Base-by-base conservation (phyloP, 2,888 invertebrate genomes). In the Philereme transversata region DNA sequence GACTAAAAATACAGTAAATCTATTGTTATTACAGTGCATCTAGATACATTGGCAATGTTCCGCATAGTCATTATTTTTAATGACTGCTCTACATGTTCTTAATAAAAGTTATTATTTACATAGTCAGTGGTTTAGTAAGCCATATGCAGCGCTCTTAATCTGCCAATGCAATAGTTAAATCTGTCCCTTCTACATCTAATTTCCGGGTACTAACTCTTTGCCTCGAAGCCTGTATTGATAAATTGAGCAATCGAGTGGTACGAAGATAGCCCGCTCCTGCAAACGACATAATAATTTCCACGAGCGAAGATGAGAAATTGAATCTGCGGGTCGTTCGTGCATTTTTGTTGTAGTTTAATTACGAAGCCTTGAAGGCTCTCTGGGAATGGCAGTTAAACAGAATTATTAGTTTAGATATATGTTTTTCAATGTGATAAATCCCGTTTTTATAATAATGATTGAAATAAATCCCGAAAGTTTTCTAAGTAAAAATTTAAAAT, bases 171-270 rank as follows among this genome's bases (percentile, higher is more conserved):
- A 22, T 22, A 22, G 22, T 22, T 22, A 22, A 22, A 10, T 51
- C 51, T 55, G 38, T 5, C n/a, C 46, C 22, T 33, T 51, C 62
- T 57, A 43, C 43, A 33, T 22, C 22, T 7, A 6, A 0, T 51
- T 46, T 54, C 4, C 22, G 6, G 2, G 7, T 54, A 34, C 8
- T n/a, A 33, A 57, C 46, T 57, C 62, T 62, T 47, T 54, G 61
- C 5, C 40, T 0, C n/a, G 47, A 40, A 48, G 78, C 81, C 22
- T 78, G 81, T 89, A 89, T 89, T 89, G 88, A 89, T 90, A 90
- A 89, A 90, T 88, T 87, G 90, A 89, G 89, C 89, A 90, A 87
- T 88, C 89, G 88, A 79, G 79, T 82, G 77, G 79, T 79, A 78
- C 79, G 84, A 83, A 84, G 86, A 82, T 75, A 76, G 73, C 76